These are phyloP conservation scores for Pelochelys cantorii DNA, from an alignment of 2,797 vertebrate genomes.

Conservation along the genomic window DNA sequence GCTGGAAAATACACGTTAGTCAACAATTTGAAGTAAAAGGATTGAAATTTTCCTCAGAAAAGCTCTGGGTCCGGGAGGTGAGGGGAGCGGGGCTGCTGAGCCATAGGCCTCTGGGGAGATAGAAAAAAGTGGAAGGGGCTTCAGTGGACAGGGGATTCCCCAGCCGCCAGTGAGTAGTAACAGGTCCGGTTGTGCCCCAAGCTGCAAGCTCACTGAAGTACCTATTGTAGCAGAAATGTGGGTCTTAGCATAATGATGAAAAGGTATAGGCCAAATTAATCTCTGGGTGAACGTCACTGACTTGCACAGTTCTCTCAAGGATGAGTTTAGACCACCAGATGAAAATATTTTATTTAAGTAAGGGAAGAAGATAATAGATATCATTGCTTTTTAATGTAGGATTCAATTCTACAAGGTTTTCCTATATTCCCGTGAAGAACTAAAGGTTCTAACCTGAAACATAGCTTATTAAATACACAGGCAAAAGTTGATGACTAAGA, in stretches of 20 bases:
- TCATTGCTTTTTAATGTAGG: background rate
- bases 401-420: background rate
- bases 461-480: background rate
- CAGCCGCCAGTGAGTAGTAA: background rate
- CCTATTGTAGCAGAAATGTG: background rate
- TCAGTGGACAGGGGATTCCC: background rate
- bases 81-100: background rate
- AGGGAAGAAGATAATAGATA: background rate
- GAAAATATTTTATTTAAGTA: background rate
- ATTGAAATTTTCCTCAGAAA: background rate
- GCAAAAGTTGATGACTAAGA: background rate
- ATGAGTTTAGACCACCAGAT: background rate
- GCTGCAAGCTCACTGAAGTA: background rate
- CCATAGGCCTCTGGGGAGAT: background rate
- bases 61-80: background rate
- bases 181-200: background rate
- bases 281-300: background rate
- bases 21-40: constrained; percentile 24
- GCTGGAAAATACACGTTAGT: constrained; percentile 1
- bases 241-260: background rate
- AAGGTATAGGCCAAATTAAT: background rate
- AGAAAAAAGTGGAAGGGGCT: background rate
- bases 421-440: background rate
- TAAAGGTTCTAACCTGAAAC: background rate
- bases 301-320: background rate